Conservation (phyloP, 2,888 invertebrate species). For the Lepidonotus clava region DNA sequence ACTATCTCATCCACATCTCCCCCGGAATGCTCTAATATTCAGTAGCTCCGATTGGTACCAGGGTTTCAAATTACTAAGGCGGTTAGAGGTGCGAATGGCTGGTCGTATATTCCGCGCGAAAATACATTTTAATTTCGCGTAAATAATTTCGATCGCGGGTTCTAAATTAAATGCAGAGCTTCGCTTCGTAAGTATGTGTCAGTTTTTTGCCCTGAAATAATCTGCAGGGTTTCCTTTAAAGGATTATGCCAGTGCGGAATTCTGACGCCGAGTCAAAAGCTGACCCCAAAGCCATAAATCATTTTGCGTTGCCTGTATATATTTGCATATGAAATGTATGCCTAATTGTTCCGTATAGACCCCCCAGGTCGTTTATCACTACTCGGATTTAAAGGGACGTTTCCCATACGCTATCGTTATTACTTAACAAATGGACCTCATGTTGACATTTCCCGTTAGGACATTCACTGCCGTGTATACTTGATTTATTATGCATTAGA, state of each 20-base stretch:
- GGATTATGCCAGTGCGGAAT: constrained; percentile 33
- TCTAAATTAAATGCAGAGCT: constrained; percentile 16
- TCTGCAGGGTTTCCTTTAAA: constrained; percentile 17
- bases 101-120: background rate
- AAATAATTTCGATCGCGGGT: constrained; percentile 28
- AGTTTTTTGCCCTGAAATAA: background rate
- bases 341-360: constrained; percentile 30
- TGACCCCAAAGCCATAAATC: constrained; percentile 36
- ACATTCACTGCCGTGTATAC: background rate
- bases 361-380: constrained; percentile 44
- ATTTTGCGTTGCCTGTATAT: constrained; percentile 36
- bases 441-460: constrained; percentile 15
- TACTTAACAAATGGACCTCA: constrained; percentile 36
- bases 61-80: background rate
- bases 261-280: constrained; percentile 24
- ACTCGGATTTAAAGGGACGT: constrained; percentile 1
- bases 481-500: background rate
- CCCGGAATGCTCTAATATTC: constrained; percentile 42
- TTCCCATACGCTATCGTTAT: constrained; percentile 39
- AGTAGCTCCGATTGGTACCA: constrained; percentile 11
- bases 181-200: background rate
- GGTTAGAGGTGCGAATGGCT: background rate
- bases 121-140: background rate
- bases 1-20: constrained; percentile 1
- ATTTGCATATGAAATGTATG: constrained; percentile 38